Base-by-base conservation (phyloP, 2,888 invertebrate genomes). In the Hirtodrosophila alboralis region DNA sequence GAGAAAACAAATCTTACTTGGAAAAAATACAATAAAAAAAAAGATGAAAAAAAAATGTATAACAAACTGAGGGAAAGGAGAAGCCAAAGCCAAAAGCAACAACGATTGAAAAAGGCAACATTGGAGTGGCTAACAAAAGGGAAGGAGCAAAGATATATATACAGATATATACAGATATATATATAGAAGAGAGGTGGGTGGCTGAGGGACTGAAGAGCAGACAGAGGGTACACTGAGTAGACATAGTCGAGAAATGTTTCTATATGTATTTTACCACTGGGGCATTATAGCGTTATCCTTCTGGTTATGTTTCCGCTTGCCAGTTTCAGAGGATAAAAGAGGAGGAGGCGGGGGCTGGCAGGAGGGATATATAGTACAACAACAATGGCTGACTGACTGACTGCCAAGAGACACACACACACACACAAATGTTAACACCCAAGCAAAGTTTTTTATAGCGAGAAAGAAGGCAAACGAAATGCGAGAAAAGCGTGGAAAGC, bases 231-330 rank as follows among this genome's bases (percentile, higher is more conserved):
- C 58, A 52, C 36, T n/a, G n/a, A 47, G 41, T 28, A 66, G 57
- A 37, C 58, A 40, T 37, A 54, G 83, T 60, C 62, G 84, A 83
- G 72, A 68, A 85, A 85, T 83, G 86, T 68, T 71, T 71, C 75
- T 77, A 66, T 75, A 63, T 75, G 75, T 75, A 66, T 75, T 86
- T 71, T 84, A 89, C 65, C 89, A 88, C 89, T 87, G 84, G 87
- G 86, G 89, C 89, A 88, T 89, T 89, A 89, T 87, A 89, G 88
- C 89, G 89, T 89, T 89, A 89, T 89, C 89, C 89, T 89, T 89
- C 89, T 89, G 89, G 89, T 89, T 89, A 86, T 87, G 89, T 88
- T 89, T 89, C 89, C 89, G 89, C 87, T 85, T 87, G 86, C 79
- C 88, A 87, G 87, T 84, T n/a, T n/a, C 86, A 62, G 56, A 58